Conservation (phyloP, 1,140 invertebrate species). For the Cydia amplana region DNA sequence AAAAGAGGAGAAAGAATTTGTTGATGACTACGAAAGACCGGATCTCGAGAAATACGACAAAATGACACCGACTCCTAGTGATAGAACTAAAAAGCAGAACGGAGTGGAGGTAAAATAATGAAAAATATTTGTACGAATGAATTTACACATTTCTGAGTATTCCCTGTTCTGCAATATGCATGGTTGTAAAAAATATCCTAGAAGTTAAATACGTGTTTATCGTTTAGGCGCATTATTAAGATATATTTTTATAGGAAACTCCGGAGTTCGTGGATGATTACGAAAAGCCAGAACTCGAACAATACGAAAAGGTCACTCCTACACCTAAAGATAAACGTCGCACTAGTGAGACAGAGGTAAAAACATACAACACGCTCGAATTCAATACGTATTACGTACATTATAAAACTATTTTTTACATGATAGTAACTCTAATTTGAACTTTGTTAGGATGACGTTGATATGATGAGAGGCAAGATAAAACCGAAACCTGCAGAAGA, state of each 20-base stretch:
- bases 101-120: conserved; percentile 54
- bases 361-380: conserved; percentile 19
- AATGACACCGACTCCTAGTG: conserved; percentile 59
- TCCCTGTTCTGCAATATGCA: not conserved
- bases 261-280: conserved; percentile 62
- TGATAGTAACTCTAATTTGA: conserved; percentile 34
- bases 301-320: conserved; percentile 71
- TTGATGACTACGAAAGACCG: conserved; percentile 78
- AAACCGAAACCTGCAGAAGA: conserved; percentile 71
- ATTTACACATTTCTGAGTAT: not conserved
- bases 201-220: not conserved
- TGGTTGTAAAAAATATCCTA: not conserved
- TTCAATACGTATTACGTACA: conserved; percentile 20
- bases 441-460: conserved; percentile 66
- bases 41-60: conserved; percentile 77
- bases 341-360: conserved; percentile 68
- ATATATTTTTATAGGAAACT: conserved; percentile 46
- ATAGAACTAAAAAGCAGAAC: conserved; percentile 62
- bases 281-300: conserved; percentile 72
- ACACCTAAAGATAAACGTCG: conserved; percentile 75
- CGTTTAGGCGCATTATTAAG: conserved; percentile 10
- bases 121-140: not conserved
- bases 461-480: conserved; percentile 73
- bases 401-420: not conserved
- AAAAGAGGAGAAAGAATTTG: conserved; percentile 61